phyloP scores from a whole-genome alignment of 2,888 invertebrate species.

The Matsumyia berberina region DNA sequence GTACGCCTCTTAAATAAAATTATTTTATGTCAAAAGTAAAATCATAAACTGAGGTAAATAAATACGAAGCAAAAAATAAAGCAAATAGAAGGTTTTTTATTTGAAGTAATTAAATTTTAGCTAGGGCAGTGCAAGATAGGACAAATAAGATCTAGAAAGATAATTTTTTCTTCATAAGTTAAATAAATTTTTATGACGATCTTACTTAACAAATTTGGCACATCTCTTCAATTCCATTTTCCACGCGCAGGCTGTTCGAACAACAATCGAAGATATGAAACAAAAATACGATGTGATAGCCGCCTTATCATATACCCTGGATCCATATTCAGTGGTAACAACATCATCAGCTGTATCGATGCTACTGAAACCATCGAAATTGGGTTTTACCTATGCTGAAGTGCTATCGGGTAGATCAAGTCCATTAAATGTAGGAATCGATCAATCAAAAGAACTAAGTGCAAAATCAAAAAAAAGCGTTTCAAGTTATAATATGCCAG shows the following conservation, averaged over 20 bases:
- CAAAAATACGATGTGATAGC: conserved; percentile 90
- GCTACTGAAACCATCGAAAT: conserved; percentile 83
- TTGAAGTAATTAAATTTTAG: conserved; percentile 24
- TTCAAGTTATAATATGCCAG: conserved; percentile 55
- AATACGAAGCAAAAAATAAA: conserved; percentile 34
- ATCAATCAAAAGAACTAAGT: conserved; percentile 72
- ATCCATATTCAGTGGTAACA: conserved; percentile 88
- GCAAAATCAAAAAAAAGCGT: conserved; percentile 74
- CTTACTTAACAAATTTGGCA: conserved; percentile 84
- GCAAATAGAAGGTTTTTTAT: conserved; percentile 50
- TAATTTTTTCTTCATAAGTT: conserved; percentile 48
- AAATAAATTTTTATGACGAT: conserved; percentile 75
- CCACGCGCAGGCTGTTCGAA: conserved; percentile 84
- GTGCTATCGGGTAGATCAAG: conserved; percentile 88
- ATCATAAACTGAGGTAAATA: conserved; percentile 44
- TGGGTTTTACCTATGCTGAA: conserved; percentile 87
- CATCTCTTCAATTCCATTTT: conserved; percentile 83
- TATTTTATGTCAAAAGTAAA: conserved; percentile 33
- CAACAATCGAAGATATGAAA: conserved; percentile 87
- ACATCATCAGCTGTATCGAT: conserved; percentile 85
- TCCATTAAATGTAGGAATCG: conserved; percentile 80
- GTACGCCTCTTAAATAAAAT: conserved; percentile 32
- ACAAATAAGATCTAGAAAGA: conserved; percentile 45
- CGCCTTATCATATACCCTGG: conserved; percentile 89
- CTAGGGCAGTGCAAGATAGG: conserved; percentile 37